Percentiles rank a stretch among this genome's conserved stretches.
Conservation (phyloP, 2,888 invertebrate species). For the Ectobius pallidus region DNA sequence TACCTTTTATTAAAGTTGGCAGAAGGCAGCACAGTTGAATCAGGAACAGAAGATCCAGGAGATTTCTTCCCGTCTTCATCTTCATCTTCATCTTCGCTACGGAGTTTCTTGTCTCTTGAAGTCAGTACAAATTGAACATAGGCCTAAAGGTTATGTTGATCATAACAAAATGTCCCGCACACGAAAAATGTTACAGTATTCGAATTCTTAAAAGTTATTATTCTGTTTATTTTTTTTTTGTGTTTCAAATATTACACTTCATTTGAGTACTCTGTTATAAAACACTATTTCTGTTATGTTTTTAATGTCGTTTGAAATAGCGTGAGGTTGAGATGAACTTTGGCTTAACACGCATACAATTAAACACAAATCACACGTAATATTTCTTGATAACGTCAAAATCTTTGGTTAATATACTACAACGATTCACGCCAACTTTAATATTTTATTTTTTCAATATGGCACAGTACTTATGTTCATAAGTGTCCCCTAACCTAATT, state of each 20-base stretch:
- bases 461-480: conserved; percentile 4
- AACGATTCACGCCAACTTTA: background rate
- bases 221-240: background rate
- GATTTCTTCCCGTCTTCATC: background rate
- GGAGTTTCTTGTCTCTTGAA: background rate
- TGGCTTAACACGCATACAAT: conserved; percentile 11
- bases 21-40: background rate
- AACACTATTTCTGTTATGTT: too few relatives aligned
- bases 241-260: too few relatives aligned
- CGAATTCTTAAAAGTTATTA: background rate
- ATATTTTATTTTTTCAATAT: background rate
- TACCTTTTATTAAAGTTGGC: conserved; percentile 19
- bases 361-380: conserved; percentile 21
- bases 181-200: background rate
- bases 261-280: too few relatives aligned
- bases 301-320: too few relatives aligned
- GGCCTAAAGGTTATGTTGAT: background rate
- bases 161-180: conserved; percentile 10
- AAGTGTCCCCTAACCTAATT: conserved; percentile 5
- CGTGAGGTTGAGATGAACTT: too few relatives aligned
- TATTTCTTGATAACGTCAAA: background rate
- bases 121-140: background rate
- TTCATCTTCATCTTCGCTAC: conserved; percentile 12
- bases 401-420: conserved; percentile 19
- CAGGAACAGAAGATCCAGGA: background rate